A percentile compares a stretch with the other conserved stretches of the same genome.
Evolutionary conservation across 2,113 vertebrate species (phyloP).

Genomic region (Promerops cafer): DNA sequence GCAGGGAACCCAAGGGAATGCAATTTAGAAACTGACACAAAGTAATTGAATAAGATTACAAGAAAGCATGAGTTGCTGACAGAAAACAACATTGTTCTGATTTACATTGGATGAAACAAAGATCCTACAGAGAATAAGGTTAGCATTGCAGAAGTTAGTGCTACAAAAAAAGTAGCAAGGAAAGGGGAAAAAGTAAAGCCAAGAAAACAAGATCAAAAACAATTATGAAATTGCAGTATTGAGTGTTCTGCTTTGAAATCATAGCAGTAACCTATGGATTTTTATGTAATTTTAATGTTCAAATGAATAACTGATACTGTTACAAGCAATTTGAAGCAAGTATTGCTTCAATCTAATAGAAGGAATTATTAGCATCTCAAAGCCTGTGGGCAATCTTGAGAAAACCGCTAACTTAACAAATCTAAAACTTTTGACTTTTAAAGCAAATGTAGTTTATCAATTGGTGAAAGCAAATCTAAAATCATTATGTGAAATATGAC

Average conservation of each 20-base stretch:
- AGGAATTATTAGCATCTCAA: not conserved
- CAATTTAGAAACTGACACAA: not conserved
- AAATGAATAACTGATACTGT: not conserved
- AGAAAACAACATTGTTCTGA: not conserved
- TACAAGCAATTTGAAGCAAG: not conserved
- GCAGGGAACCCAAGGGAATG: not conserved
- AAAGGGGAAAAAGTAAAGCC: not conserved
- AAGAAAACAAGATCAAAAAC: not conserved
- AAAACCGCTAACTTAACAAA: not conserved
- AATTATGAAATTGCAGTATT: not conserved
- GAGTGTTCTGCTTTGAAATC: not conserved
- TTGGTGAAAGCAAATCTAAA: not conserved
- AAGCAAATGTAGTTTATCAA: not conserved
- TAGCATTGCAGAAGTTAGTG: not conserved
- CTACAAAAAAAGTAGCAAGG: too few relatives aligned
- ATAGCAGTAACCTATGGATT: not conserved
- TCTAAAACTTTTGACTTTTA: not conserved
- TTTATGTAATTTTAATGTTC: not conserved
- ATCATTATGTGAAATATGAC: not conserved
- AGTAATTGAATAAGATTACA: not conserved
- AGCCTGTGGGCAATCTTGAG: not conserved
- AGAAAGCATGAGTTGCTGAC: not conserved
- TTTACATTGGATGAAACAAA: not conserved
- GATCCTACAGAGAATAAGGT: rapidly evolving
- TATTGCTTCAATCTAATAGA: not conserved